Conservation (phyloP, 2,888 invertebrate genomes). For the Lypha dubia region DNA sequence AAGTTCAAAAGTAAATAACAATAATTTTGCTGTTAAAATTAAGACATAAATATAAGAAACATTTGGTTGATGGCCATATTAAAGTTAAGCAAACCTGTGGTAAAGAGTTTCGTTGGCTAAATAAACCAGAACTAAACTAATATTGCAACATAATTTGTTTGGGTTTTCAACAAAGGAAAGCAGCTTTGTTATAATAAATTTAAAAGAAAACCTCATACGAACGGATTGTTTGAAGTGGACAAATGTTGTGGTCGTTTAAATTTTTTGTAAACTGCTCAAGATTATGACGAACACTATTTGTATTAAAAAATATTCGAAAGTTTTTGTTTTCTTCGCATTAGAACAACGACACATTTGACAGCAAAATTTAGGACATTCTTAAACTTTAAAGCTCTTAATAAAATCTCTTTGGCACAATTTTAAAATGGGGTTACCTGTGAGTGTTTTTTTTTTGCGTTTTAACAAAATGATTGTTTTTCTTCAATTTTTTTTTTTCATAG, state of each 20-base stretch:
- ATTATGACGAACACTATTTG: constrained; percentile 42
- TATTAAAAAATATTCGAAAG: constrained; percentile 10
- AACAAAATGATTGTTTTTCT: constrained; percentile 60
- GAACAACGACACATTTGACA: constrained; percentile 72
- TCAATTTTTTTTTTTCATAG: constrained; percentile 5
- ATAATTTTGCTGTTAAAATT: constrained; percentile 64
- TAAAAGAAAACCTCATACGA: constrained; percentile 26
- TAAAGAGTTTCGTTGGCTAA: not conserved
- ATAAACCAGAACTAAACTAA: constrained; percentile 49
- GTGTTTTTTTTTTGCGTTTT: constrained; percentile 20
- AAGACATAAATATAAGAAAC: constrained; percentile 64
- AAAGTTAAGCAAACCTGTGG: not conserved
- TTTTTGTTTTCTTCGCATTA: constrained; percentile 41
- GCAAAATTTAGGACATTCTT: constrained; percentile 71
- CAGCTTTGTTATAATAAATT: constrained; percentile 1
- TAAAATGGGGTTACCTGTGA: constrained; percentile 77
- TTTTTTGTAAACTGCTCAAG: constrained; percentile 15
- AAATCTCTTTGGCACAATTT: constrained; percentile 78
- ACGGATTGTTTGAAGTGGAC: constrained; percentile 16
- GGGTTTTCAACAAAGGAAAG: constrained; percentile 24
- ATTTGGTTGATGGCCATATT: constrained; percentile 67
- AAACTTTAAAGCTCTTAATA: constrained; percentile 57
- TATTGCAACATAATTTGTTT: constrained; percentile 63
- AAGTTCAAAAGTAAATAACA: constrained; percentile 56
- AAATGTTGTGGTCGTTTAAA: not conserved